Evolutionary conservation across 1,140 invertebrate genomes (phyloP).

Genomic region (Hycleus phaleratus): DNA sequence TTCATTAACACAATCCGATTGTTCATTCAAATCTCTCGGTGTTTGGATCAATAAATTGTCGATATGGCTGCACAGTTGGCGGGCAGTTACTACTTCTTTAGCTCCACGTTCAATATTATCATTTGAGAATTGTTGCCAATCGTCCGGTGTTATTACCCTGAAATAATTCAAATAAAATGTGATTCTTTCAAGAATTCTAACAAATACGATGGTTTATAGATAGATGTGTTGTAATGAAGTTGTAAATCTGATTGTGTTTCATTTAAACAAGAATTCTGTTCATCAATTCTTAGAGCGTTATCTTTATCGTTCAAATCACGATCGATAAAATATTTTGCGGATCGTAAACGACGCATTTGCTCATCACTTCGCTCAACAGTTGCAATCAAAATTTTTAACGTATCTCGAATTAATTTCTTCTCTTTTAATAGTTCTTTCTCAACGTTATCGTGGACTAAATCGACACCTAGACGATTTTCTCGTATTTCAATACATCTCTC

Average conservation of each 20-base stretch:
- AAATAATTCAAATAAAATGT: constrained; percentile 11
- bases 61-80: constrained; percentile 64
- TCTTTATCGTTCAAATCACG: constrained; percentile 77
- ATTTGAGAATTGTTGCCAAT: constrained; percentile 73
- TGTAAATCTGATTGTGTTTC: constrained; percentile 60
- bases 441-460: constrained; percentile 65
- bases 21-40: constrained; percentile 56
- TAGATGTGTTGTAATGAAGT: constrained; percentile 53
- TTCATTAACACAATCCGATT: constrained; percentile 60
- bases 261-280: constrained; percentile 55
- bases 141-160: constrained; percentile 61
- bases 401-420: constrained; percentile 54
- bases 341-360: constrained; percentile 71
- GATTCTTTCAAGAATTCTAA: constrained; percentile 14
- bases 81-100: constrained; percentile 65
- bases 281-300: constrained; percentile 67
- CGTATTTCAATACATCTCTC: constrained; percentile 61
- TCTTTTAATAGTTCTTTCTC: constrained; percentile 59
- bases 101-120: constrained; percentile 65
- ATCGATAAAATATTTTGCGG: constrained; percentile 70
- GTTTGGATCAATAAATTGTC: constrained; percentile 71
- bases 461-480: constrained; percentile 68
- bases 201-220: constrained; percentile 51
- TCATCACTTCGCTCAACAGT: constrained; percentile 67
- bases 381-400: constrained; percentile 56